phyloP scores from a whole-genome alignment of 2,888 invertebrate species.

The Sepioteuthis lessoniana region DNA sequence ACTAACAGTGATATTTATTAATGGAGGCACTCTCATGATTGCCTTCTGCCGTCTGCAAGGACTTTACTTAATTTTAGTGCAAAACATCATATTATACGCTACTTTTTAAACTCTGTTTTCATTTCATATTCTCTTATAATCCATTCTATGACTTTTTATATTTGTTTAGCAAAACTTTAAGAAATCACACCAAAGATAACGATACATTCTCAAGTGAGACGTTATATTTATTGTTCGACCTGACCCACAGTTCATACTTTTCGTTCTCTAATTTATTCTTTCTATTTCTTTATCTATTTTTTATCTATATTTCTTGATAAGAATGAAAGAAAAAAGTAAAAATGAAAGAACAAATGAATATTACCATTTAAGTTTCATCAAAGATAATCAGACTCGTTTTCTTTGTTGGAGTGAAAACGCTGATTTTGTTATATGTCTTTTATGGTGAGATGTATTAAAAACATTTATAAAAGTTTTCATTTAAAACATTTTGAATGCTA shows the following conservation, averaged over 20 bases:
- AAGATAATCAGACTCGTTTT: too few species aligned
- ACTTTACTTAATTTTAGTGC: too few species aligned
- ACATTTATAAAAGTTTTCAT: too few species aligned
- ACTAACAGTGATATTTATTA: too few species aligned
- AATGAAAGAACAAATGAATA: background rate
- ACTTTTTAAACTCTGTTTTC: background rate
- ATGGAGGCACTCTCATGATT: too few species aligned
- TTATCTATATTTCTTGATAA: too few species aligned
- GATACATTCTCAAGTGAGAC: background rate
- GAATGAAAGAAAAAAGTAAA: background rate
- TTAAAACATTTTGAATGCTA: too few species aligned
- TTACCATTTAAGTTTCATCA: background rate
- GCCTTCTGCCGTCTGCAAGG: too few species aligned
- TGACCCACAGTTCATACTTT: background rate
- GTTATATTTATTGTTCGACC: background rate
- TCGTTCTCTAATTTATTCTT: background rate
- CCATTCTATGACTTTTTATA: background rate
- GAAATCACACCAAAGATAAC: background rate
- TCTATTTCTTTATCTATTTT: background rate
- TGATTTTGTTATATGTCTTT: too few species aligned
- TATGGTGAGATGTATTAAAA: too few species aligned
- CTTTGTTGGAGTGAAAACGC: background rate
- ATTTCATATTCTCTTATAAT: background rate
- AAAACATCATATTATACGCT: too few species aligned
- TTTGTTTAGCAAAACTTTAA: background rate